Percentiles rank a stretch among this genome's conserved stretches.
Conservation (phyloP, 2,113 vertebrate species). For the Marmota flaviventris region DNA sequence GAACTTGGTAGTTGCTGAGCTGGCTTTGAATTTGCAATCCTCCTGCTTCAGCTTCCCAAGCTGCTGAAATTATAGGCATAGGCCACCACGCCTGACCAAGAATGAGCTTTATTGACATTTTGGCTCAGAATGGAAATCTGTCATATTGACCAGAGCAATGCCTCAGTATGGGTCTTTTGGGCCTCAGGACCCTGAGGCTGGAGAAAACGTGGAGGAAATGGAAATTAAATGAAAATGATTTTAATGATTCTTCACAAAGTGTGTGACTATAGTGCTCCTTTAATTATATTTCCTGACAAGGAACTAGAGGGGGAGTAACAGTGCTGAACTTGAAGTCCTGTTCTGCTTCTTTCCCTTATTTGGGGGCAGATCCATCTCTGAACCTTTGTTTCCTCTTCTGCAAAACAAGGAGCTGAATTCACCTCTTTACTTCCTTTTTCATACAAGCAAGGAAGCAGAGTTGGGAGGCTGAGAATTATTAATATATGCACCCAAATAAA, state of each 20-base stretch:
- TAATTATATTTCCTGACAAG: constrained; percentile 24
- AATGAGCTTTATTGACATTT: neutral
- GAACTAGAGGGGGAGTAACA: constrained; percentile 2
- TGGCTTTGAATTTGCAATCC: too few relatives aligned
- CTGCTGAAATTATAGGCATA: too few relatives aligned
- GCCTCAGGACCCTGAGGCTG: neutral
- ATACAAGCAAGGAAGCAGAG: neutral
- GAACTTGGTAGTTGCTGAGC: too few relatives aligned
- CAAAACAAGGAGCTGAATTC: constrained; percentile 7
- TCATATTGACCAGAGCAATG: neutral
- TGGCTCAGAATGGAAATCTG: constrained; percentile 11
- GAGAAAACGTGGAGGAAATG: constrained; percentile 15
- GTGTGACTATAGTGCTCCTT: neutral
- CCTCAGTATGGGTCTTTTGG: neutral
- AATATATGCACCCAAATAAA: constrained; percentile 6
- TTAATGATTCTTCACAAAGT: constrained; percentile 26
- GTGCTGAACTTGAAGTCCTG: neutral
- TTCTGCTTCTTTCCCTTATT: neutral
- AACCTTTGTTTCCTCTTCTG: constrained; percentile 28
- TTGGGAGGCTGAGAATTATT: neutral
- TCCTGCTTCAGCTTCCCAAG: too few relatives aligned
- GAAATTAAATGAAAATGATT: constrained; percentile 1
- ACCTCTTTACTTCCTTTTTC: neutral
- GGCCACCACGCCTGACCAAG: neutral
- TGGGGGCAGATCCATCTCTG: neutral